Conservation (phyloP, 1,140 invertebrate genomes). For the Cotesia glomerata region DNA sequence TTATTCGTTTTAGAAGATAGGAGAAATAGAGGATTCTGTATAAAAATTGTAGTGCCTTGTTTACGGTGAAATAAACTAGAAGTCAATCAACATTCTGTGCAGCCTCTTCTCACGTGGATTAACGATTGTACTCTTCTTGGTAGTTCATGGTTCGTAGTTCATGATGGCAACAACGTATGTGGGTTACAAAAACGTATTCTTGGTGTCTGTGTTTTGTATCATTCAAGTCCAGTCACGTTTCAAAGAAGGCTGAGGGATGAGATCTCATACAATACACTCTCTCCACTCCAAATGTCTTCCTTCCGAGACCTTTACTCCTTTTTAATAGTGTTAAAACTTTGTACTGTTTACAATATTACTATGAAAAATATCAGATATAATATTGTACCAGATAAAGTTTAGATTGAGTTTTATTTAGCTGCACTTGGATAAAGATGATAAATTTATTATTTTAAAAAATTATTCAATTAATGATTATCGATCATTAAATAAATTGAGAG, state of each 20-base stretch:
- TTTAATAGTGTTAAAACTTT: no score
- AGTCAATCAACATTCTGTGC: slow-evolving; percentile 24
- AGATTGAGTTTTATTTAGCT: no score
- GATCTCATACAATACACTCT: slow-evolving; percentile 9
- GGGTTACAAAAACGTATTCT: slow-evolving; percentile 9
- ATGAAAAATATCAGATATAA: no score
- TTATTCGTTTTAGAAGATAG: no score
- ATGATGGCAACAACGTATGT: slow-evolving; percentile 5
- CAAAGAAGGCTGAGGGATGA: slow-evolving; percentile 1
- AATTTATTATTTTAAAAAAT: no score
- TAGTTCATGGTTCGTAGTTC: background rate
- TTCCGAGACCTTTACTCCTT: background rate
- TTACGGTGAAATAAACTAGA: slow-evolving; percentile 9
- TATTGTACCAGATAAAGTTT: no score
- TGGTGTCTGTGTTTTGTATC: slow-evolving; percentile 8
- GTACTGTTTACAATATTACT: no score
- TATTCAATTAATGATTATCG: no score
- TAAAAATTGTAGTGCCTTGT: background rate
- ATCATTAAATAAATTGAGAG: no score
- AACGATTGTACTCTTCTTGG: slow-evolving; percentile 24
- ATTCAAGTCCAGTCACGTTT: slow-evolving; percentile 23
- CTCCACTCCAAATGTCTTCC: background rate
- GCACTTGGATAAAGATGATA: no score
- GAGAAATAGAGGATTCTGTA: no score
- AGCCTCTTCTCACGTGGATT: slow-evolving; percentile 23